Base-by-base conservation (phyloP, 2,888 invertebrate genomes). In the Trissoscelio sp. region DNA sequence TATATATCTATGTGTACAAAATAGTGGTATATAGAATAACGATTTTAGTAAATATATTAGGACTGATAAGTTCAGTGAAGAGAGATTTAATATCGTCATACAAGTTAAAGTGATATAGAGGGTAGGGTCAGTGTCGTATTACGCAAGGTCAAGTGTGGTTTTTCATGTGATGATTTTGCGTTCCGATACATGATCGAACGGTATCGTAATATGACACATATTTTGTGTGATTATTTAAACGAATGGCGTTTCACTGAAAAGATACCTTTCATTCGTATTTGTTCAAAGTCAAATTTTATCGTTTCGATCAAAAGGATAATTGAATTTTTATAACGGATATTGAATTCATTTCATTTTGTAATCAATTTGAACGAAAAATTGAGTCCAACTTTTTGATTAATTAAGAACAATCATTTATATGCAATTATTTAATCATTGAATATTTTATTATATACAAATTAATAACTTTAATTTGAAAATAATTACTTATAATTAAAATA, bases 71-170 rank as follows among this genome's bases (percentile, higher is more conserved):
- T 18, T 44, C 18, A 44, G 16, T 18, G 11, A 18, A 18, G 44
- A 44, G 18, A 44, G 44, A 9, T 44, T 44, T 5, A 44, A 44
- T 44, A 18, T 44, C 44, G 18, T 42, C 14, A 14, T 44, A 18
- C 16, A 18, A 44, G 20, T 44, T 44, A 44, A 18, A 1, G 18
- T 20, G 7, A 3, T 44, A 7, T 44, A 20, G 7, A 44, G 4
- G 3, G 18, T 48, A 34, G 20, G 55, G 55, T 37, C 37, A 55
- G 34, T 18, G 12, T 37, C 20, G 20, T 34, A 18, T 37, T 55
- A 5, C 55, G n/a, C 39, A 58, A 58, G 57, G 39, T 58, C 57
- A 39, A 22, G 37, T 12, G 39, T 20, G 57, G 39, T 12, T 55
- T 55, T 55, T 2, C 34, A 37, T 55, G 39, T 1, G 55, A 18